A percentile compares a stretch with the other conserved stretches of the same genome.
phyloP scores from a whole-genome alignment of 2,888 invertebrate species.

The Tineola bisselliella region DNA sequence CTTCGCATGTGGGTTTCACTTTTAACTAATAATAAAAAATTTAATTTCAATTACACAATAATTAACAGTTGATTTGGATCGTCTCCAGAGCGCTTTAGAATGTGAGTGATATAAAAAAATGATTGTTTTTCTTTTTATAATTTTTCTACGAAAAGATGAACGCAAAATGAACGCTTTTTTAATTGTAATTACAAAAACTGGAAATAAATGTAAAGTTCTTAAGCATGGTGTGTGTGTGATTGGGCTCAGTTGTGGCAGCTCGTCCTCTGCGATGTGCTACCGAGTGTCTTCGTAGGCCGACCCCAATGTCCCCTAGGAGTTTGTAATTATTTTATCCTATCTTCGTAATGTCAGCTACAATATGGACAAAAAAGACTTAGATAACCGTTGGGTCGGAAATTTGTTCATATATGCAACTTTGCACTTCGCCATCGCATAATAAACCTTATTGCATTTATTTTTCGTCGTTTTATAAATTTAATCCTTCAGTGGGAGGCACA shows the following conservation, averaged over 20 bases:
- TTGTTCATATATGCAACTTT: no score
- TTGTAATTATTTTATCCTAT: no score
- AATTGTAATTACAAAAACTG: conserved; percentile 19
- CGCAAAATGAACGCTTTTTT: conserved; percentile 58
- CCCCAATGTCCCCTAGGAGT: no score
- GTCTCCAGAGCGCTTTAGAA: no score
- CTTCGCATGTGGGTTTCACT: no score
- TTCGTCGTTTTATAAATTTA: background rate
- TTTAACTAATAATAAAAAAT: no score
- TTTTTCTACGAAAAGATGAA: conserved; percentile 49
- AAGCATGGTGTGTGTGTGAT: conserved; percentile 64
- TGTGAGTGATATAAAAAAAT: conserved; percentile 34
- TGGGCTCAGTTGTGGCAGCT: conserved; percentile 17
- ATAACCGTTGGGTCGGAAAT: no score
- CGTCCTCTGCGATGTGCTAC: background rate
- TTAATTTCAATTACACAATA: no score
- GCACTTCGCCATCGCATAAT: no score
- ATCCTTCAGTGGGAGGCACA: background rate
- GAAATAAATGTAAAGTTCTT: conserved; percentile 63
- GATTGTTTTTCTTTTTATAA: conserved; percentile 41
- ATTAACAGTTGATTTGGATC: no score
- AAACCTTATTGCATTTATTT: background rate
- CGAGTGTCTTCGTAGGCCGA: background rate
- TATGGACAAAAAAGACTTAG: no score
- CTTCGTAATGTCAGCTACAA: no score